Evolutionary conservation across 1,140 invertebrate species (phyloP), one percentile per base, ranked within the genome.

Genomic region (Sycophaga agraensis): DNA sequence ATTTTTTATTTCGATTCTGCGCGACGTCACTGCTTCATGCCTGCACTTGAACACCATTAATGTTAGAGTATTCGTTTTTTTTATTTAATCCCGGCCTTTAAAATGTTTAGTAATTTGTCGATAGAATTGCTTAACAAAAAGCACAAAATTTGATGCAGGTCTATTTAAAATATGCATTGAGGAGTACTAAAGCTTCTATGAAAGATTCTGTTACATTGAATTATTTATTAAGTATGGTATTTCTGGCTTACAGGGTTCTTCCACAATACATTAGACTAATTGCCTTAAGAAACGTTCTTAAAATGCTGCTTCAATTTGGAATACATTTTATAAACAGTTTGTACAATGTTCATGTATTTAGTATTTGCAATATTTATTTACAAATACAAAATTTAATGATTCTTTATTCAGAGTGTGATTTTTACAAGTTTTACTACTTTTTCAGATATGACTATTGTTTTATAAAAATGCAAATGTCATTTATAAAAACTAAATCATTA

Each of bases 391-490:
- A 21, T 43, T 43, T 8, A 8, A 8, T 22, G 1, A 22, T 24
- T 1, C 1, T 50, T 37, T 21, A 21, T 39, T 39, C 4, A n/a
- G n/a, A n/a, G n/a, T n/a, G n/a, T n/a, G n/a, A n/a, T n/a, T n/a
- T n/a, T n/a, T n/a, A n/a, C n/a, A n/a, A n/a, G n/a, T 5, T 21
- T 51, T 0, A 22, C 39, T 17, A 21, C 19, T 55, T 48, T 48
- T 58, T 24, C 31, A 59, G 56, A 31, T 31, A 50, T 59, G 46
- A 21, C 9, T 4, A 50, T 8, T 14, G 24, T 59, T 40, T 40
- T 21, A 11, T 40, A 42, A 59, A 49, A 43, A 59, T 59, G 46
- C 46, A 21, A 59, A 40, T 49, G 28, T n/a, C 9, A 28, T 59
- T 50, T 49, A 6, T 59, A 17, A 28, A 19, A 14, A 17, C 9